Conservation (phyloP, 2,113 vertebrate species). For the Cochlearius cochlearius region DNA sequence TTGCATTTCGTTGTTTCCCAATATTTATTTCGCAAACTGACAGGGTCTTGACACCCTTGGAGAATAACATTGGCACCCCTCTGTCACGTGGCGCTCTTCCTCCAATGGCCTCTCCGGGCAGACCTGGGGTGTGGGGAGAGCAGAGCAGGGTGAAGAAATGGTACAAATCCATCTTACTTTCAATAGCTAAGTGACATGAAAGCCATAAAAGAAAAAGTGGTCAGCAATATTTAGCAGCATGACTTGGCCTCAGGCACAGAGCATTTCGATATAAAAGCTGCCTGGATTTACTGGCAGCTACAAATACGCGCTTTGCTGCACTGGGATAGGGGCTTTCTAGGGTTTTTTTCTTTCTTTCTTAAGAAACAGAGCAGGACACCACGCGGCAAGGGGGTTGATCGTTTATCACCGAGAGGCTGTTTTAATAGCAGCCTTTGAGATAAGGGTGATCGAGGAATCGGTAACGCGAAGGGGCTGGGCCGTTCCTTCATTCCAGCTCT, state of each 20-base stretch:
- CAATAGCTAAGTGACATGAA: slow-evolving; percentile 97
- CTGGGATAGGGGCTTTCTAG: slow-evolving; percentile 66
- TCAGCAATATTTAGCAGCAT: slow-evolving; percentile 89
- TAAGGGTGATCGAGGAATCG: slow-evolving; percentile 22
- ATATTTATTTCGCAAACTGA: slow-evolving; percentile 99
- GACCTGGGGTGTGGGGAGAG: slow-evolving; percentile 93
- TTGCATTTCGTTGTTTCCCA: slow-evolving; percentile 99
- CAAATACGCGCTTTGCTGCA: slow-evolving; percentile 74
- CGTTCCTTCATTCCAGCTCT: not conserved
- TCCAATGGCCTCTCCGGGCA: slow-evolving; percentile 95
- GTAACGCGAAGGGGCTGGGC: not conserved
- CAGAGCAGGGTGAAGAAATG: slow-evolving; percentile 92
- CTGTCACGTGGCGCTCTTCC: slow-evolving; percentile 96
- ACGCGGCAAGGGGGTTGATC: not conserved
- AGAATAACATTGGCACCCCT: slow-evolving; percentile 99
- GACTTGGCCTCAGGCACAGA: slow-evolving; percentile 79
- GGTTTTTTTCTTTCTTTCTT: not conserved
- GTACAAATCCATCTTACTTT: slow-evolving; percentile 99
- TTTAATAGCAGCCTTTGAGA: slow-evolving; percentile 2
- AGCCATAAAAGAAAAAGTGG: slow-evolving; percentile 96
- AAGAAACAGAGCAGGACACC: not conserved
- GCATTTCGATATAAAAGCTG: slow-evolving; percentile 75
- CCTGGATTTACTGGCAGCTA: slow-evolving; percentile 77
- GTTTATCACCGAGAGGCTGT: not conserved
- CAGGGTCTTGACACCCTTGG: slow-evolving; percentile 98